Percentiles rank a stretch among this genome's conserved stretches.
Evolutionary conservation across 2,888 invertebrate species (phyloP).

Genomic region (Pediacus dermestoides): DNA sequence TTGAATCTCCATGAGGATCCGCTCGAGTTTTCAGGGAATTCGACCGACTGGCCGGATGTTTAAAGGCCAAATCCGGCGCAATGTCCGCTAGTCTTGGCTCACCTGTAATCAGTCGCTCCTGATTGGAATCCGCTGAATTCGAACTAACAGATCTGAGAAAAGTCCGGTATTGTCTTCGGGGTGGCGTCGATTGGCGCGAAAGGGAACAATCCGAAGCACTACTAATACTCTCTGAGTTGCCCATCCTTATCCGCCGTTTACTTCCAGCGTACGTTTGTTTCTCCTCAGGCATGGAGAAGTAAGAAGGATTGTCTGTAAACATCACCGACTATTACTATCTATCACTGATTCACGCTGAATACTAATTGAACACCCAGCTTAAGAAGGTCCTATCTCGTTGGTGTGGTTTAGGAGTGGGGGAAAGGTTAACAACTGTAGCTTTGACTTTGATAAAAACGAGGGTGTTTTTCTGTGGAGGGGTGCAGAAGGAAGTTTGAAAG

Average conservation of each 20-base stretch:
- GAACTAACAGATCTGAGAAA: slow-evolving; percentile 62
- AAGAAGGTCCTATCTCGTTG: slow-evolving; percentile 13
- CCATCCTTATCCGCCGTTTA: slow-evolving; percentile 20
- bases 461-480: too few species aligned
- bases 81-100: slow-evolving; percentile 69
- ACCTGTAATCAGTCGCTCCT: slow-evolving; percentile 64
- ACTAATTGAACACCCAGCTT: slow-evolving; percentile 30
- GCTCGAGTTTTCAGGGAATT: slow-evolving; percentile 38
- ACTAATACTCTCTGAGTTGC: slow-evolving; percentile 29
- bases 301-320: slow-evolving; percentile 73
- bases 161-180: slow-evolving; percentile 6
- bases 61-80: slow-evolving; percentile 54
- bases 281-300: slow-evolving; percentile 62
- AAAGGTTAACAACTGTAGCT: too few species aligned
- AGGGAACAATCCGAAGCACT: slow-evolving; percentile 33
- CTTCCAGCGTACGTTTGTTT: slow-evolving; percentile 23
- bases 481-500: slow-evolving; percentile 24
- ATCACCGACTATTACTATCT: too few species aligned
- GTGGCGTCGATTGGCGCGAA: slow-evolving; percentile 39
- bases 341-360: slow-evolving; percentile 26
- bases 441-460: too few species aligned
- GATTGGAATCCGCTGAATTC: slow-evolving; percentile 58
- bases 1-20: slow-evolving; percentile 31
- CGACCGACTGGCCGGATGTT: slow-evolving; percentile 37
- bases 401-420: slow-evolving; percentile 15